These are phyloP conservation scores for Crypturellus undulatus DNA, from an alignment of 2,113 vertebrate genomes.

Conservation along the genomic window DNA sequence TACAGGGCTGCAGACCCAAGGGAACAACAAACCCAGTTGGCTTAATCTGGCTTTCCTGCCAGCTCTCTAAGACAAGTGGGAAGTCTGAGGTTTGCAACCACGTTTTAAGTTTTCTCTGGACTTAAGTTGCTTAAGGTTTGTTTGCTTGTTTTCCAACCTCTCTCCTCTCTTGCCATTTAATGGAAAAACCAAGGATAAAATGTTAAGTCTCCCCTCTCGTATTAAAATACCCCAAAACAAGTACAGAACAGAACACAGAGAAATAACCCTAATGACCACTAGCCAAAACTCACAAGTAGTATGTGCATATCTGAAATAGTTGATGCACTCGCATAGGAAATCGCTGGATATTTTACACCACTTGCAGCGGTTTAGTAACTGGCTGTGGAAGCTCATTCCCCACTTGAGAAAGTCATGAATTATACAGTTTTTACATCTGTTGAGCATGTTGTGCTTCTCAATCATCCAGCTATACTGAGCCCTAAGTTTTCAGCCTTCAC, in stretches of 20 bases:
- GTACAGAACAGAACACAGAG: neutral
- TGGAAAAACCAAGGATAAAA: constrained; percentile 16
- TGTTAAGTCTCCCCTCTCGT: neutral
- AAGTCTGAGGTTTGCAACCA: constrained; percentile 15
- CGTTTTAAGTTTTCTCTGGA: constrained; percentile 36
- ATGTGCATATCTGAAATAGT: constrained; percentile 87
- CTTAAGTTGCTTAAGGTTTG: neutral
- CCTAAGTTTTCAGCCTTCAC: constrained; percentile 70
- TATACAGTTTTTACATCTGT: constrained; percentile 81
- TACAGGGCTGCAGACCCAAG: constrained; percentile 10
- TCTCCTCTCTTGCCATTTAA: neutral
- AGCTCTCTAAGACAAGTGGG: constrained; percentile 32
- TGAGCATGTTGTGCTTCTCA: constrained; percentile 83
- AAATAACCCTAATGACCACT: constrained; percentile 52
- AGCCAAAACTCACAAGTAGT: constrained; percentile 67
- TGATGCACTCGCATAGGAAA: constrained; percentile 85
- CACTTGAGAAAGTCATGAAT: constrained; percentile 80
- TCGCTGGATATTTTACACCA: constrained; percentile 88
- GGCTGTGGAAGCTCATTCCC: constrained; percentile 80
- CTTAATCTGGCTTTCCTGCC: constrained; percentile 46
- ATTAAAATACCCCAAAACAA: constrained; percentile 37
- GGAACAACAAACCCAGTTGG: constrained; percentile 42
- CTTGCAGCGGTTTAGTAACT: constrained; percentile 85
- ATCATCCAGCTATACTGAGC: constrained; percentile 73
- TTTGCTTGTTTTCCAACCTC: constrained; percentile 22